Evolutionary conservation across 1,140 invertebrate genomes (phyloP).

Genomic region (Lasioglossum albipes): DNA sequence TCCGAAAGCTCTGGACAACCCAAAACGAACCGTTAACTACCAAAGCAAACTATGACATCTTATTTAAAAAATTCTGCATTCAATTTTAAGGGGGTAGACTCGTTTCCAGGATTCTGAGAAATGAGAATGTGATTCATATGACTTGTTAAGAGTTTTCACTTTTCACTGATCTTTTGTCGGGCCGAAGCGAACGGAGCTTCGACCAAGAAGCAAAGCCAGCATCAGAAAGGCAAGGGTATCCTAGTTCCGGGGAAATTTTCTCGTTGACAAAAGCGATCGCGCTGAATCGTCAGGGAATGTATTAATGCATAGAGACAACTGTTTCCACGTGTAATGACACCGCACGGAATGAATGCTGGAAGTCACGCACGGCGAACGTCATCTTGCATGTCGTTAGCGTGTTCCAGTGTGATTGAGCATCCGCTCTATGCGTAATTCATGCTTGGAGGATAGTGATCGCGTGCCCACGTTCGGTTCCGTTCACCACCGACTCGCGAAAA

Average conservation of each 20-base stretch:
- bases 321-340: constrained; percentile 40
- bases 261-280: background rate
- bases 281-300: constrained; percentile 16
- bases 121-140: too few relatives aligned
- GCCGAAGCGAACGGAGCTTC: too few relatives aligned
- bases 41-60: too few relatives aligned
- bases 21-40: too few relatives aligned
- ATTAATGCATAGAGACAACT: constrained; percentile 41
- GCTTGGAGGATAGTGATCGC: constrained; percentile 65
- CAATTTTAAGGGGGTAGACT: too few relatives aligned
- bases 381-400: constrained; percentile 64
- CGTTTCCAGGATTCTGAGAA: too few relatives aligned
- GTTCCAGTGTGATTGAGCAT: constrained; percentile 64
- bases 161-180: too few relatives aligned
- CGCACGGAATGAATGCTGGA: constrained; percentile 39
- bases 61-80: too few relatives aligned
- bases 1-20: too few relatives aligned
- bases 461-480: constrained; percentile 51
- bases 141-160: too few relatives aligned
- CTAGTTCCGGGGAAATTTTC: background rate
- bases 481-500: constrained; percentile 43
- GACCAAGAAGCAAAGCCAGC: background rate
- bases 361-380: constrained; percentile 64
- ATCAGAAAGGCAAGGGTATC: background rate
- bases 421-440: constrained; percentile 65